Evolutionary conservation across 1,140 invertebrate species (phyloP).

Genomic region (Drosophila arawakana): DNA sequence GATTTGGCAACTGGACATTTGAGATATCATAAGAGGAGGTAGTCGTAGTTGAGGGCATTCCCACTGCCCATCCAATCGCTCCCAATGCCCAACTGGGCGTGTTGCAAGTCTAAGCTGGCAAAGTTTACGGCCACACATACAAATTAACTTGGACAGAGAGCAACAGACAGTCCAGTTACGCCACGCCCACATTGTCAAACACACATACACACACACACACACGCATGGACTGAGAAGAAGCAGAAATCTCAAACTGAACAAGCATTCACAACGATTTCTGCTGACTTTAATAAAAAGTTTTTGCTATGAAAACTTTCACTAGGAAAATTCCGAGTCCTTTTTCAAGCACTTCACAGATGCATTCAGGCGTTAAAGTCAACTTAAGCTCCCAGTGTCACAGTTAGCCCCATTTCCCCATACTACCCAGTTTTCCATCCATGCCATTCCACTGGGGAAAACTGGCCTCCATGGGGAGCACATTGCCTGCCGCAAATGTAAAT

Average conservation of each 20-base stretch:
- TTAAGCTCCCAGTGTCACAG: constrained; percentile 56
- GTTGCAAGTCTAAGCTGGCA: constrained; percentile 77
- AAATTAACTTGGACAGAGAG: constrained; percentile 78
- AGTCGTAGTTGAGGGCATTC: constrained; percentile 6
- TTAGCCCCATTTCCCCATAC: constrained; percentile 9
- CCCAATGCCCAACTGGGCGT: constrained; percentile 63
- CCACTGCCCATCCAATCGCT: constrained; percentile 32
- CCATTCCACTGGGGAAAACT: constrained; percentile 17
- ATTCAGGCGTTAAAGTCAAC: constrained; percentile 82
- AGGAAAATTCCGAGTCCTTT: constrained; percentile 10
- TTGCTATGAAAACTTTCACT: constrained; percentile 68
- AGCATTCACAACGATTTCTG: constrained; percentile 50
- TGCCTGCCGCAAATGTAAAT: constrained; percentile 77
- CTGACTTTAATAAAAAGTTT: constrained; percentile 80
- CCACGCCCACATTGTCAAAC: constrained; percentile 74
- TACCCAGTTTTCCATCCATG: constrained; percentile 31
- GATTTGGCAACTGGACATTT: constrained; percentile 70
- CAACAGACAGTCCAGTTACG: constrained; percentile 52
- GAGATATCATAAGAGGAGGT: constrained; percentile 64
- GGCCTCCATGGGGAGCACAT: constrained; percentile 50
- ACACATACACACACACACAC: constrained; percentile 17
- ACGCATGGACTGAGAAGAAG: constrained; percentile 15
- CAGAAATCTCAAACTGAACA: constrained; percentile 56
- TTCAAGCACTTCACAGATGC: constrained; percentile 60
- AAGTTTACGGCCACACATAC: constrained; percentile 81